Percentiles rank a stretch among this genome's conserved stretches.
Conservation (phyloP, 1,140 invertebrate species). For the Homalodisca vitripennis region DNA sequence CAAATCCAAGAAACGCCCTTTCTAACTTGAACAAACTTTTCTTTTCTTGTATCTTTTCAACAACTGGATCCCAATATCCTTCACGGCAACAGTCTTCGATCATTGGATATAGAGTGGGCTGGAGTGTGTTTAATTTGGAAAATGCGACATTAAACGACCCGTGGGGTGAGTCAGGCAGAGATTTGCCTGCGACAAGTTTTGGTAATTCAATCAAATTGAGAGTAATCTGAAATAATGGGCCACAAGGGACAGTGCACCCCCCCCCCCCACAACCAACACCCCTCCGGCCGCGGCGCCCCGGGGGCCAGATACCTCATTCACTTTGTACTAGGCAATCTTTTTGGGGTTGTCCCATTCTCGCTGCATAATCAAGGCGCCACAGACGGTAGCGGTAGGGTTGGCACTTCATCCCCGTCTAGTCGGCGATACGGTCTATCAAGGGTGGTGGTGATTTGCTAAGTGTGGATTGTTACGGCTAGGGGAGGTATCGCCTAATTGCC, state of each 20-base stretch:
- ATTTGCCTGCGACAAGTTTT: slow-evolving; percentile 31
- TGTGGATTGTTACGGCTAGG: not conserved
- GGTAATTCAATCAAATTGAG: slow-evolving; percentile 37
- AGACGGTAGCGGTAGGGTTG: too few species aligned
- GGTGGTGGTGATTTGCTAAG: not conserved
- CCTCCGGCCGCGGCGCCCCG: too few species aligned
- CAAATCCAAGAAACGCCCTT: too few species aligned
- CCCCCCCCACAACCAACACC: too few species aligned
- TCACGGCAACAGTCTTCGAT: too few species aligned
- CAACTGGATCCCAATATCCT: too few species aligned
- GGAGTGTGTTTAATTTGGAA: slow-evolving; percentile 17
- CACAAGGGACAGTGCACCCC: slow-evolving; percentile 13
- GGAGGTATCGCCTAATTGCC: not conserved
- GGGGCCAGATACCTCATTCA: too few species aligned
- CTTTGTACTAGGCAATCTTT: too few species aligned
- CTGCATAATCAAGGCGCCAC: not conserved
- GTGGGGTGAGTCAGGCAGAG: slow-evolving; percentile 10
- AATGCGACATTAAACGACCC: slow-evolving; percentile 10
- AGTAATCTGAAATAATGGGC: slow-evolving; percentile 36
- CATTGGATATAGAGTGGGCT: not conserved
- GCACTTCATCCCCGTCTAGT: too few species aligned
- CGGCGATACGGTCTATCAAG: not conserved
- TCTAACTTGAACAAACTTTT: too few species aligned
- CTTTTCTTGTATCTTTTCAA: too few species aligned
- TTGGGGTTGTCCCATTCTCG: too few species aligned